These are phyloP conservation scores for Andrena bicolor DNA, from an alignment of 2,888 invertebrate species.

Conservation along the genomic window DNA sequence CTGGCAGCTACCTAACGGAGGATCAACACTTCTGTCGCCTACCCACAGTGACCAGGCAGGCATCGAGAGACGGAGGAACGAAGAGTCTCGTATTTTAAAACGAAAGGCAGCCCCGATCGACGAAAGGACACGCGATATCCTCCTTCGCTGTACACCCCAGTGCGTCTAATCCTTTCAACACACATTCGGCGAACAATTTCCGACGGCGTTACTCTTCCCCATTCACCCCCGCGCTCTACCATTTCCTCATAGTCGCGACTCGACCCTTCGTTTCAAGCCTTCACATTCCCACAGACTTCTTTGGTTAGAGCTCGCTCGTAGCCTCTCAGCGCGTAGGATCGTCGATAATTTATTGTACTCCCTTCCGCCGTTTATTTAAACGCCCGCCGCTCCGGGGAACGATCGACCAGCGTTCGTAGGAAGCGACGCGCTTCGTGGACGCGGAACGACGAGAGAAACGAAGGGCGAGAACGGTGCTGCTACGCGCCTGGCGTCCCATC, in stretches of 20 bases:
- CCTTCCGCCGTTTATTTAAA: neutral
- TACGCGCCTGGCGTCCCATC: constrained; percentile 49
- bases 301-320: neutral
- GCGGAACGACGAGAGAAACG: constrained; percentile 17
- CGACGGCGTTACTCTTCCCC: constrained; percentile 24
- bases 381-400: neutral
- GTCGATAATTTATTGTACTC: constrained; percentile 25
- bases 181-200: constrained; percentile 24
- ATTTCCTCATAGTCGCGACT: constrained; percentile 20
- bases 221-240: constrained; percentile 22
- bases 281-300: neutral
- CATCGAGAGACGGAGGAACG: neutral
- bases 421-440: neutral
- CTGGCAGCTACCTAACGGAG: constrained; percentile 17
- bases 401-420: neutral
- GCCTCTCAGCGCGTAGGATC: constrained; percentile 3
- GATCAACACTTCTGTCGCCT: neutral
- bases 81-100: constrained; percentile 14
- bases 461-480: constrained; percentile 38
- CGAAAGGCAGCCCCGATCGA: neutral
- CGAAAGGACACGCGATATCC: neutral
- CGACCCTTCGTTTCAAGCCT: constrained; percentile 38
- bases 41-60: neutral
- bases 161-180: constrained; percentile 13
- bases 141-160: constrained; percentile 23